phyloP scores from a whole-genome alignment of 1,140 invertebrate genomes.

The Drosophila asahinai region DNA sequence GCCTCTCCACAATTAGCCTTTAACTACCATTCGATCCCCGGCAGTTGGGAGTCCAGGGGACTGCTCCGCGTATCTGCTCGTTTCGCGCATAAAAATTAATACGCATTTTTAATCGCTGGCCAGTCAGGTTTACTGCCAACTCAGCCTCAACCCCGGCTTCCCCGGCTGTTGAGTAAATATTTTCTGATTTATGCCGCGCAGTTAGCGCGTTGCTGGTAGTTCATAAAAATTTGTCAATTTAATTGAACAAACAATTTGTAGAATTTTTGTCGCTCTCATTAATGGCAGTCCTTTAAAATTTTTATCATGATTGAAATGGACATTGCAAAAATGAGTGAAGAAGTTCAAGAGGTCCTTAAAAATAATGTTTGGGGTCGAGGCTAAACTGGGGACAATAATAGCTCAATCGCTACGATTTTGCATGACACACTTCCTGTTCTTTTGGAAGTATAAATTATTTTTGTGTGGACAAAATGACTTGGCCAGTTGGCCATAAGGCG shows the following conservation, averaged over 20 bases:
- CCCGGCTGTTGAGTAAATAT: constrained; percentile 4
- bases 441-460: not conserved
- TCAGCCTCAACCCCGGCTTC: not conserved
- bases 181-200: constrained; percentile 61
- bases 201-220: constrained; percentile 29
- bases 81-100: constrained; percentile 78
- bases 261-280: constrained; percentile 55
- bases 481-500: not conserved
- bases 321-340: constrained; percentile 29
- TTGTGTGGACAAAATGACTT: not conserved
- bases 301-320: constrained; percentile 80
- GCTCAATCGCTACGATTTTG: constrained; percentile 1
- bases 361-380: not conserved
- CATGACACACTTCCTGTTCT: not conserved
- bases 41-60: constrained; percentile 9
- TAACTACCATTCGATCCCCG: constrained; percentile 17
- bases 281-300: constrained; percentile 61
- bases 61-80: constrained; percentile 57
- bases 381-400: not conserved
- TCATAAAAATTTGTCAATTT: constrained; percentile 83
- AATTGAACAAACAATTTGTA: constrained; percentile 77
- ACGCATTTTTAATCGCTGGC: constrained; percentile 66
- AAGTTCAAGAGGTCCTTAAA: not conserved
- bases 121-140: constrained; percentile 32
- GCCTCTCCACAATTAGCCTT: constrained; percentile 1